Evolutionary conservation across 2,888 invertebrate species (phyloP).

Genomic region (Erynnis tages): DNA sequence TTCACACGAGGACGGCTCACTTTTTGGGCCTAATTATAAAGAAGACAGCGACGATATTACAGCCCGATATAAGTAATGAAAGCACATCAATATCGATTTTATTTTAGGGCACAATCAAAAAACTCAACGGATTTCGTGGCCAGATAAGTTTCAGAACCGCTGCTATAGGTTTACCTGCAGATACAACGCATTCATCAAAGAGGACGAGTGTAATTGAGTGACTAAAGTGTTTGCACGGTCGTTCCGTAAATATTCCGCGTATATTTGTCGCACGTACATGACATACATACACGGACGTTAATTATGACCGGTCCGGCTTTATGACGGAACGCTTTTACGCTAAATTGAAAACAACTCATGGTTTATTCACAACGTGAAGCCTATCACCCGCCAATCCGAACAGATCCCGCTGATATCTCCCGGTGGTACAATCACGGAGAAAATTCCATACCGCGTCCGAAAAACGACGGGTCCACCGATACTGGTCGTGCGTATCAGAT

Average conservation of each 20-base stretch:
- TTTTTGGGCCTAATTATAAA: no score
- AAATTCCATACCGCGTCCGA: constrained; percentile 34
- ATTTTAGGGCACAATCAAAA: no score
- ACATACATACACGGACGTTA: constrained; percentile 61
- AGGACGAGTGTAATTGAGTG: constrained; percentile 18
- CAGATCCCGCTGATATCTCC: constrained; percentile 51
- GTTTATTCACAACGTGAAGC: constrained; percentile 71
- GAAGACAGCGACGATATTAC: no score
- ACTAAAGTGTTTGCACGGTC: constrained; percentile 9
- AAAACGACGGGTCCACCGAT: constrained; percentile 41
- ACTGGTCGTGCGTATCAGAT: constrained; percentile 36
- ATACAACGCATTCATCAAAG: background rate
- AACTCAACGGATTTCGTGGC: no score
- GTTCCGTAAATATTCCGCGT: constrained; percentile 27
- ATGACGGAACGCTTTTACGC: constrained; percentile 76
- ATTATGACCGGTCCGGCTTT: constrained; percentile 66
- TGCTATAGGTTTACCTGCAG: background rate
- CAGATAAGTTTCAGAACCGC: no score
- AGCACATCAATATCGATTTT: no score
- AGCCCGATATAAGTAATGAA: no score
- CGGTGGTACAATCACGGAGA: constrained; percentile 28
- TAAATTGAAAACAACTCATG: constrained; percentile 80
- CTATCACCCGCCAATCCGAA: constrained; percentile 51
- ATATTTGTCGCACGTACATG: constrained; percentile 50
- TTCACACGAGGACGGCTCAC: no score